These are phyloP conservation scores for Cyphomyrus discorhynchus DNA, from an alignment of 2,113 vertebrate genomes.

Conservation along the genomic window DNA sequence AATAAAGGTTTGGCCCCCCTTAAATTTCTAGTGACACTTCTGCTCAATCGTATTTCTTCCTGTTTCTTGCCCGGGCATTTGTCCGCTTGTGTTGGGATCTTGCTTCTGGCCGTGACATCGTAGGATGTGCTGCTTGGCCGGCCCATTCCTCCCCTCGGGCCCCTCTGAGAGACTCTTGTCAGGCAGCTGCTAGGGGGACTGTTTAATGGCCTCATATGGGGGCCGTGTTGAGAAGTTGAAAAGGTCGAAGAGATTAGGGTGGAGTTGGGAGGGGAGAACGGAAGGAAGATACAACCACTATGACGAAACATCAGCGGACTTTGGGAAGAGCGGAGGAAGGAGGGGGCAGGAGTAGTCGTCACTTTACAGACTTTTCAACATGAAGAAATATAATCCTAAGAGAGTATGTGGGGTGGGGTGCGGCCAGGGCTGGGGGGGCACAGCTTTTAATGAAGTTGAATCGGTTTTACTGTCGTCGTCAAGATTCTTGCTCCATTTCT, in stretches of 20 bases:
- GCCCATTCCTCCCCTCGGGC: not conserved
- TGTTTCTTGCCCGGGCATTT: not conserved
- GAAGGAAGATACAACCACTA: not conserved
- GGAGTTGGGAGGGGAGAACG: slow-evolving; percentile 1
- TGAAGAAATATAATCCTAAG: not conserved
- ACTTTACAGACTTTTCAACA: not conserved
- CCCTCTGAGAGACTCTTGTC: not conserved
- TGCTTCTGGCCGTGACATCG: not conserved
- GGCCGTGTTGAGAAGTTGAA: not conserved
- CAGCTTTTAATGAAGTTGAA: not conserved
- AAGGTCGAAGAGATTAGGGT: slow-evolving; percentile 20
- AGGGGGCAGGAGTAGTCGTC: no score
- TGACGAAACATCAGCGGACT: not conserved
- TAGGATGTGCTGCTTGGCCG: not conserved
- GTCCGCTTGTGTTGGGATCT: not conserved
- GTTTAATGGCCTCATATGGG: not conserved
- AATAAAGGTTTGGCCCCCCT: not conserved
- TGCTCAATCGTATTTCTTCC: not conserved
- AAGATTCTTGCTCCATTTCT: not conserved
- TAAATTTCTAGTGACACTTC: not conserved
- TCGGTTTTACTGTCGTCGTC: not conserved
- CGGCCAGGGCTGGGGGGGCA: not conserved
- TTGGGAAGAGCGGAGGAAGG: not conserved
- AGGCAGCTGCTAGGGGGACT: not conserved
- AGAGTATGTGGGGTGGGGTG: not conserved